phyloP scores from a whole-genome alignment of 1,140 invertebrate genomes.

The Cryptotermes secundus region DNA sequence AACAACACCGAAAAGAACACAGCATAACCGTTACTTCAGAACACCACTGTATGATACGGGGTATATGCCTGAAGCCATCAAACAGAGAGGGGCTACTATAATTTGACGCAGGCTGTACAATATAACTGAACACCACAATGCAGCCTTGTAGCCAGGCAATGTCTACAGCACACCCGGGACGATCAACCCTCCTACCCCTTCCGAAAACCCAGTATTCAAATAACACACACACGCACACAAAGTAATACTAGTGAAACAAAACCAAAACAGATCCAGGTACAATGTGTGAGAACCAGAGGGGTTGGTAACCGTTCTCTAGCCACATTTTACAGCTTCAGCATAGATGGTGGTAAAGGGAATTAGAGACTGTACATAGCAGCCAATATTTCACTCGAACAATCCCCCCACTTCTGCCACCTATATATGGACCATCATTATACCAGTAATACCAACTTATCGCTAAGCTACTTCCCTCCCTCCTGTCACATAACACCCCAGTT shows the following conservation, averaged over 20 bases:
- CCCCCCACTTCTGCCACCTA: neutral
- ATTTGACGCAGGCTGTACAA: neutral
- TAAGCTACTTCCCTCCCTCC: neutral
- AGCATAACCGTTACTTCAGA: too few species aligned
- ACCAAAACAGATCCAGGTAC: neutral
- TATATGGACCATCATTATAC: neutral
- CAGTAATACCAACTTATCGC: neutral
- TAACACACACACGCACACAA: neutral
- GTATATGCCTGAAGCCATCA: too few species aligned
- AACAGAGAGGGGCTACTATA: too few species aligned
- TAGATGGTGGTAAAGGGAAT: neutral
- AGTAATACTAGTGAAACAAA: constrained; percentile 5
- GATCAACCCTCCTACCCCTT: neutral
- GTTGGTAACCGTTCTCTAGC: neutral
- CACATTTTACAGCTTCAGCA: neutral
- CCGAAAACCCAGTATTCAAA: neutral
- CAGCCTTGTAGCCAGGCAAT: neutral
- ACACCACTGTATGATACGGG: too few species aligned
- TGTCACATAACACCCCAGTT: neutral
- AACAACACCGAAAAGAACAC: too few species aligned
- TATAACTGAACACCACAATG: neutral
- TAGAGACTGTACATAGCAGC: neutral
- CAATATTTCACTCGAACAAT: neutral
- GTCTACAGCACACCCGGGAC: neutral
- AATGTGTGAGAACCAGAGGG: neutral